Percentiles rank a stretch among this genome's conserved stretches.
phyloP scores from a whole-genome alignment of 1,140 invertebrate genomes.

The Sweltsa coloradensis region DNA sequence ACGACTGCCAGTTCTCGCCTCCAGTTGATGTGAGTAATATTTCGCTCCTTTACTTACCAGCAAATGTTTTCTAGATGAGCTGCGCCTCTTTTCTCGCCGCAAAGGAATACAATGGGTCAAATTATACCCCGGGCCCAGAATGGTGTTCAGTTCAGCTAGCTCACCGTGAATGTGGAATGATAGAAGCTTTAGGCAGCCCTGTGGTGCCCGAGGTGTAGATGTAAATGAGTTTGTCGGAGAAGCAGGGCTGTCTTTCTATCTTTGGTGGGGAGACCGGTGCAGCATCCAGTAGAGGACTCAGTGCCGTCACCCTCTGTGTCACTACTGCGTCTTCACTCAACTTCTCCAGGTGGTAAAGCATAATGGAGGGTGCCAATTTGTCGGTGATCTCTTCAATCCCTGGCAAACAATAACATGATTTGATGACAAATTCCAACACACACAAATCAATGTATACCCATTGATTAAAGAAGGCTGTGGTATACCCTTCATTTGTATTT shows the following conservation, averaged over 20 bases:
- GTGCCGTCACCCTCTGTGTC: conserved; percentile 32
- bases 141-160: neutral
- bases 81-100: too few species aligned
- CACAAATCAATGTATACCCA: too few species aligned
- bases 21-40: too few species aligned
- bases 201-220: conserved; percentile 89
- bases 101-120: too few species aligned
- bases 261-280: conserved; percentile 34
- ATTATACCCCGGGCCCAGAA: neutral
- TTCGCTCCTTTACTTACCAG: too few species aligned
- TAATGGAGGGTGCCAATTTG: conserved; percentile 42
- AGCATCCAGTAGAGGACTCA: conserved; percentile 43
- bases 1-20: too few species aligned
- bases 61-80: too few species aligned
- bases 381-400: conserved; percentile 45
- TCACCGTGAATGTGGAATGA: conserved; percentile 64
- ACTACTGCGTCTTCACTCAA: neutral
- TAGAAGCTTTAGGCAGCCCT: conserved; percentile 78
- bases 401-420: too few species aligned
- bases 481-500: too few species aligned
- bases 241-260: conserved; percentile 42
- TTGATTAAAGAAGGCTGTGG: too few species aligned
- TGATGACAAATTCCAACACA: too few species aligned
- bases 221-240: conserved; percentile 57
- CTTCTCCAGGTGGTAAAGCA: conserved; percentile 53